These are phyloP conservation scores for Sebastolobus altivelis DNA, from an alignment of 2,797 vertebrate species.

Conservation along the genomic window DNA sequence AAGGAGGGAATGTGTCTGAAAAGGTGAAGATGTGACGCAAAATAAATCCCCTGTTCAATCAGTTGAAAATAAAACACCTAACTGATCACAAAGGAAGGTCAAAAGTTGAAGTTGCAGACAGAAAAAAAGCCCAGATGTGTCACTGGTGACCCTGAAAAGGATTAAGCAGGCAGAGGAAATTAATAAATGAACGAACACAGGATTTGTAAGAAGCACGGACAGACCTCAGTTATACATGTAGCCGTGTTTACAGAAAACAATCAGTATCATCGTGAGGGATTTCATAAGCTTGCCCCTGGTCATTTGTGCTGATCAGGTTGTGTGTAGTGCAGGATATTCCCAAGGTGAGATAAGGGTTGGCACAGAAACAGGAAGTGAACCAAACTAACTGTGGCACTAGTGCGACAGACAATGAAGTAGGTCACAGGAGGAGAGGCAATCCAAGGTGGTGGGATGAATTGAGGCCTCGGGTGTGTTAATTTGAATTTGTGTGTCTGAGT, in stretches of 20 bases:
- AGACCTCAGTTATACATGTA: not conserved
- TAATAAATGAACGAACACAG: conserved; percentile 5
- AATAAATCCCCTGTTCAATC: not conserved
- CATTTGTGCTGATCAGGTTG: conserved; percentile 7
- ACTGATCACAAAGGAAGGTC: not conserved
- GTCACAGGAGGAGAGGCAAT: conserved; percentile 41
- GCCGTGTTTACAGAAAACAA: not conserved
- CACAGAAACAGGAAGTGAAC: conserved; percentile 21
- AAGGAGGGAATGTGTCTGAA: not conserved
- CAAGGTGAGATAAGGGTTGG: conserved; percentile 45
- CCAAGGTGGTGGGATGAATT: conserved; percentile 38
- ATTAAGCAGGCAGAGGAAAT: conserved; percentile 24
- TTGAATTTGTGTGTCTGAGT: conserved; percentile 11
- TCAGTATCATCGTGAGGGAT: conserved; percentile 7
- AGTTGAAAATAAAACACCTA: not conserved
- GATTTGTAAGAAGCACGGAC: not conserved
- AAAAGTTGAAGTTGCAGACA: not conserved
- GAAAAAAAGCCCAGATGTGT: not conserved
- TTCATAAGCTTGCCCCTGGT: not conserved
- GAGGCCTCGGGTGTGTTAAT: conserved; percentile 57
- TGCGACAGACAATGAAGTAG: conserved; percentile 30
- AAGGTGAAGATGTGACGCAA: not conserved
- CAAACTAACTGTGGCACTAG: conserved; percentile 21
- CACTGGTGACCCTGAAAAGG: conserved; percentile 16
- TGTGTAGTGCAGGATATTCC: not conserved